These are phyloP conservation scores for Acrocyrtus sp. DNA, from an alignment of 2,888 invertebrate species.

Conservation along the genomic window DNA sequence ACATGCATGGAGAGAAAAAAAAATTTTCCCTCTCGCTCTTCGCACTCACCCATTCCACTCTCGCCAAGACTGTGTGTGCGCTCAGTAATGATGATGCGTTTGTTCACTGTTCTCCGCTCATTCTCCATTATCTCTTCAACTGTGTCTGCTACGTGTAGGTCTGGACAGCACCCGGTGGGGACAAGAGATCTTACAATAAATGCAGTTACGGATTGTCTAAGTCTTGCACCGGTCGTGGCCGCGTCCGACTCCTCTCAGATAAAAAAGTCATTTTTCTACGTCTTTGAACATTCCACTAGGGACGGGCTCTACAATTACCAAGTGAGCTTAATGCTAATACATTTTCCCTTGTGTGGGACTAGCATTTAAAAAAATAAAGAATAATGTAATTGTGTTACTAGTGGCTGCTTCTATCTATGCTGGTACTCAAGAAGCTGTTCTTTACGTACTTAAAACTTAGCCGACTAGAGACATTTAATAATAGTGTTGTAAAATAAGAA, in stretches of 20 bases:
- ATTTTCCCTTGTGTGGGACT: no score
- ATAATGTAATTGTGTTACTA: slow-evolving; percentile 16
- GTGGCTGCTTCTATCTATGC: no score
- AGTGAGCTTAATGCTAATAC: slow-evolving; percentile 38
- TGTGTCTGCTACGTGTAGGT: slow-evolving; percentile 68
- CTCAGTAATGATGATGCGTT: slow-evolving; percentile 26
- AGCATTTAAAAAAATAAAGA: no score
- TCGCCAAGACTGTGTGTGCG: no score
- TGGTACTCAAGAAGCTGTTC: no score
- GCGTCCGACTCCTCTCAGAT: slow-evolving; percentile 78
- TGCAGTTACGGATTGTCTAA: slow-evolving; percentile 86
- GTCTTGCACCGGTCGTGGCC: slow-evolving; percentile 79
- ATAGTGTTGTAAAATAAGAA: no score
- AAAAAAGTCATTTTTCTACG: slow-evolving; percentile 80
- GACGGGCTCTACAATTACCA: slow-evolving; percentile 76
- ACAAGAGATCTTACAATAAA: slow-evolving; percentile 87
- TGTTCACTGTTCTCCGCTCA: slow-evolving; percentile 26
- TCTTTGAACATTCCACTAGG: slow-evolving; percentile 83
- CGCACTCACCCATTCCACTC: no score
- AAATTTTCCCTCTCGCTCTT: no score
- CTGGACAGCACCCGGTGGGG: slow-evolving; percentile 83
- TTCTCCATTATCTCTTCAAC: slow-evolving; percentile 34
- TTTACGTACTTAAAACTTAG: no score
- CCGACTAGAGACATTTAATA: no score
- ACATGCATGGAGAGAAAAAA: no score